phyloP scores from a whole-genome alignment of 2,888 invertebrate species.

The Platycnemis pennipes region DNA sequence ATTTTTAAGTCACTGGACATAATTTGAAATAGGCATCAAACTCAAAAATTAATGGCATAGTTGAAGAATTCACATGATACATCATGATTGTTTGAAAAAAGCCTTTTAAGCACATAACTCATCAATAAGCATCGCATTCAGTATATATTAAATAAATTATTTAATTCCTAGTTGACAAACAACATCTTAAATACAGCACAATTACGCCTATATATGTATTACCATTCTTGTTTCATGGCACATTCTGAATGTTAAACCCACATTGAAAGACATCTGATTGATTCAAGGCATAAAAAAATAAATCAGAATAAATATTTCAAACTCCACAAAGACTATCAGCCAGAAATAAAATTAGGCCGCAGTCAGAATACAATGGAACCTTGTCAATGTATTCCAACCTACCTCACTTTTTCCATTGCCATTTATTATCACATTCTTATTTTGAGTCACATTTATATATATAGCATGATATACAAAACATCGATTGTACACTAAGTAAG shows the following conservation, averaged over 20 bases:
- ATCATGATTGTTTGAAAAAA: neutral
- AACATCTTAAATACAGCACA: neutral
- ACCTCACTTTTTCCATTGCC: neutral
- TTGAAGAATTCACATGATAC: no score
- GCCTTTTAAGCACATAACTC: neutral
- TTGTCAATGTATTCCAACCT: neutral
- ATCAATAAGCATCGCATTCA: neutral
- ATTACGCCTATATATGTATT: neutral
- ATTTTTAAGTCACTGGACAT: no score
- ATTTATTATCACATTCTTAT: neutral
- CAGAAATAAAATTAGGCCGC: neutral
- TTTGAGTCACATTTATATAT: neutral
- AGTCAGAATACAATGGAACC: neutral
- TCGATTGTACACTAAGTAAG: neutral
- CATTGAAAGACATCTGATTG: neutral
- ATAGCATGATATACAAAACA: neutral
- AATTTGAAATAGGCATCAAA: no score
- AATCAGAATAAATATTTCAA: neutral
- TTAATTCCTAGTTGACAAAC: neutral
- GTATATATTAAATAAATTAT: neutral
- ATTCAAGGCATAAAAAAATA: neutral
- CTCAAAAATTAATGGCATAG: no score
- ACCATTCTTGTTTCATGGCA: constrained; percentile 1
- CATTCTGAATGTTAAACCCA: neutral
- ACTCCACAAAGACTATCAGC: neutral